Base-by-base conservation (phyloP, 2,797 vertebrate genomes). In the Adelosebastes latens region DNA sequence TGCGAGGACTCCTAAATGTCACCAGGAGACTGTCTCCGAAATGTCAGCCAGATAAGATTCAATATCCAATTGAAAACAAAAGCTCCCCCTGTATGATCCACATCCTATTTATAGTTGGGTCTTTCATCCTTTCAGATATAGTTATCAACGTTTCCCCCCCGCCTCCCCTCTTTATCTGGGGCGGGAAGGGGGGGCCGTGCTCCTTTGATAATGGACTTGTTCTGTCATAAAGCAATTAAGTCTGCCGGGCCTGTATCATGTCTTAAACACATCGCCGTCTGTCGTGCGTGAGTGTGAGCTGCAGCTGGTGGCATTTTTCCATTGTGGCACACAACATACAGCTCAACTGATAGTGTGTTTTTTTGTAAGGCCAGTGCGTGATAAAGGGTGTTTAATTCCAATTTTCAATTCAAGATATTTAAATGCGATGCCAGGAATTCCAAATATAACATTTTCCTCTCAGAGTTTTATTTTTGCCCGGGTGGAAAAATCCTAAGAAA, bases 21-120 rank as follows among this genome's bases (percentile, higher is more conserved):
- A 94, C 84, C 77, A 32, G 72, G 64, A 86, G 76, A 82, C 89
- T 3, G 75, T 70, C 80, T 86, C 72, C 64, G 46, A 92, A 95
- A 94, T 94, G 93, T 93, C 94, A 95, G 10, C 82, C 78, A 80
- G 92, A 93, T 93, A 91, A 82, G 70, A 85, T 73, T 93, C 81
- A 74, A 87, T 89, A 91, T 91, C 82, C 84, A 46, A 59, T 79
- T 55, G 73, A 89, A 89, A 92, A 94, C 88, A 91, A 93, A 91
- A 87, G 85, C 53, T 46, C 58, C 29, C 66, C 53, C 29, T 7
- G 42, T 81, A 80, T 87, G 82, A 89, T 84, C 81, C 82, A 52
- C 62, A 64, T 88, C 77, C 88, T 93, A 78, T 88, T 84, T 88
- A 82, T 87, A 86, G 86, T 52, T 20, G 27, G 18, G 25, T 52